A percentile compares a stretch with the other conserved stretches of the same genome.
These are phyloP conservation scores for Vidua chalybeata DNA, from an alignment of 2,113 vertebrate species.

Conservation along the genomic window DNA sequence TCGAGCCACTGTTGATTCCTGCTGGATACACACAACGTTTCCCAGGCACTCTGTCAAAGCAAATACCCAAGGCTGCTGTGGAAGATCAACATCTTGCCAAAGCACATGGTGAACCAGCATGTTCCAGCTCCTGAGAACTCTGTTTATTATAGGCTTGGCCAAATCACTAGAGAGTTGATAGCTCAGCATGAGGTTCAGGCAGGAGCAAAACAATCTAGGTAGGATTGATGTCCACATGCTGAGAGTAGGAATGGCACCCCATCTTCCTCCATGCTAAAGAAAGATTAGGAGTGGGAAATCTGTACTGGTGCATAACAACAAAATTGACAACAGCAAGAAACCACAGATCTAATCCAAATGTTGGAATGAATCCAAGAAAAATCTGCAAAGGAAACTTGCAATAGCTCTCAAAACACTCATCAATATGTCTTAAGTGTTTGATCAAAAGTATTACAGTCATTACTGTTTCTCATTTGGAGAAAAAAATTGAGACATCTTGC, in stretches of 20 bases:
- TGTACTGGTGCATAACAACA: not conserved
- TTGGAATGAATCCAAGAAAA: not conserved
- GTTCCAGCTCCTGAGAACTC: not conserved
- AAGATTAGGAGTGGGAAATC: not conserved
- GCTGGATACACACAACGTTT: not conserved
- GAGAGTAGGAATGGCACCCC: not conserved
- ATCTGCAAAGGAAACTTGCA: not conserved
- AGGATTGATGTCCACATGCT: not conserved
- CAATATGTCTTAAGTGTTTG: not conserved
- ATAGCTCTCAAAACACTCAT: not conserved
- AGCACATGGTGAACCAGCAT: not conserved
- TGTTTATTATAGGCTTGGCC: not conserved
- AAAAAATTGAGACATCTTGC: not conserved
- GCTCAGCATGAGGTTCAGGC: not conserved
- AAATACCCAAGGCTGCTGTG: not conserved
- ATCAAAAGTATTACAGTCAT: constrained; percentile 5
- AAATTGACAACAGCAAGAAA: not conserved
- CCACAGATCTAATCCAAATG: not conserved
- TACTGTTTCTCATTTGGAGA: not conserved
- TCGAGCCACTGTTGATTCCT: not conserved
- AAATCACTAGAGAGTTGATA: not conserved
- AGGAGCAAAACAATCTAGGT: not conserved
- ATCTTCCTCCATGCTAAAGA: not conserved
- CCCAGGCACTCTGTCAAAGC: not conserved
- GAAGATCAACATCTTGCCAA: not conserved